phyloP scores from a whole-genome alignment of 2,797 vertebrate genomes.

The Tragelaphus eurycerus region DNA sequence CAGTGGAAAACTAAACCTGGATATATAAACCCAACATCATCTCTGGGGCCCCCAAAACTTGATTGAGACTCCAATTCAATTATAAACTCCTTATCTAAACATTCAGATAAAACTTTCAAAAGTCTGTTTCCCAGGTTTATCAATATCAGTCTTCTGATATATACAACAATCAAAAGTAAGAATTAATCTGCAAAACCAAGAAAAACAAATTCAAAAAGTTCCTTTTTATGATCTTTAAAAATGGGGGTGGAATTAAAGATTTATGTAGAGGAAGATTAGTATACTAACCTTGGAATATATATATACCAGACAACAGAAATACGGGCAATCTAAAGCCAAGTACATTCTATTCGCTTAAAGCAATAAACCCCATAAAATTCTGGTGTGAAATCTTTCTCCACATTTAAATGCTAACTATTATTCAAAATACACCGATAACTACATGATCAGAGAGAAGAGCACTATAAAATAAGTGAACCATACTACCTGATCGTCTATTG shows the following conservation, averaged over 20 bases:
- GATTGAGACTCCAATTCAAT: not conserved
- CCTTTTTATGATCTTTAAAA: not conserved
- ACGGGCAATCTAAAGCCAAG: not conserved
- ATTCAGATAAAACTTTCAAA: not conserved
- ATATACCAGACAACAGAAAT: not conserved
- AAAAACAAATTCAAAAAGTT: not conserved
- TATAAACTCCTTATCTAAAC: conserved; percentile 23
- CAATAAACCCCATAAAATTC: not conserved
- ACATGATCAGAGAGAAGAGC: not conserved
- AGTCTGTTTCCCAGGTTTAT: not conserved
- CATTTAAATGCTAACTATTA: not conserved
- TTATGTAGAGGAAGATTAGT: not conserved
- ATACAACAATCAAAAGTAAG: not conserved
- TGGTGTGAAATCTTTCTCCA: not conserved
- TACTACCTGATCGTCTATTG: not conserved
- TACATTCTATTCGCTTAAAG: not conserved
- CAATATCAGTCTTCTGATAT: not conserved
- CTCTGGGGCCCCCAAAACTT: not conserved
- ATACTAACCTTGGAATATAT: not conserved
- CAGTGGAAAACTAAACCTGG: conserved; percentile 9
- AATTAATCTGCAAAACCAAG: not conserved
- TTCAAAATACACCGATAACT: not conserved
- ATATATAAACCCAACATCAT: conserved; percentile 29
- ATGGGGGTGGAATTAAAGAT: not conserved
- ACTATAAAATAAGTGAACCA: not conserved